These are phyloP conservation scores for Papilio helenus DNA, from an alignment of 1,140 invertebrate genomes.

Conservation along the genomic window DNA sequence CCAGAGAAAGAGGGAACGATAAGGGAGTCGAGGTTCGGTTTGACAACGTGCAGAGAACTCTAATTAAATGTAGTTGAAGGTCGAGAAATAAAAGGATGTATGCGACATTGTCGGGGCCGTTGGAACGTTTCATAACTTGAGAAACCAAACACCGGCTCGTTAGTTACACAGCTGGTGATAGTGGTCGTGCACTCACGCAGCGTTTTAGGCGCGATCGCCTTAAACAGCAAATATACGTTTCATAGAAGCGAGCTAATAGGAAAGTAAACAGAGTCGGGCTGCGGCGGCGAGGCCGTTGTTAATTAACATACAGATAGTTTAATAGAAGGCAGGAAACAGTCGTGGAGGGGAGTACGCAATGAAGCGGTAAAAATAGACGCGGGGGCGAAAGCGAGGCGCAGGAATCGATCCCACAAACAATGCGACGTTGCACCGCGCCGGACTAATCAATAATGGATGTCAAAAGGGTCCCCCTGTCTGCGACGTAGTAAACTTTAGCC, in stretches of 20 bases:
- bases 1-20: constrained; percentile 62
- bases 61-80: constrained; percentile 79
- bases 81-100: constrained; percentile 73
- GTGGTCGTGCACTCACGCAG: constrained; percentile 44
- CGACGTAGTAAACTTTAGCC: constrained; percentile 24
- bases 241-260: constrained; percentile 68
- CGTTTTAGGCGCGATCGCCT: constrained; percentile 53
- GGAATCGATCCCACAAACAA: constrained; percentile 76
- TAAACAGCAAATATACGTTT: constrained; percentile 67
- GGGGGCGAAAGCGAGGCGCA: constrained; percentile 73
- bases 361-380: constrained; percentile 82
- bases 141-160: constrained; percentile 47
- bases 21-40: constrained; percentile 61
- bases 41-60: constrained; percentile 72
- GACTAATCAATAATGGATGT: constrained; percentile 74
- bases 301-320: constrained; percentile 83
- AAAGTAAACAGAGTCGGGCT: constrained; percentile 71
- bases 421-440: constrained; percentile 63
- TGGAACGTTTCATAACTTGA: constrained; percentile 46
- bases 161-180: constrained; percentile 54
- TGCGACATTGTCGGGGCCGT: constrained; percentile 54
- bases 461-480: constrained; percentile 45
- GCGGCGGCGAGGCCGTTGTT: constrained; percentile 76
- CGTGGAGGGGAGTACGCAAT: constrained; percentile 79
- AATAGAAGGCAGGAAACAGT: constrained; percentile 81